Evolutionary conservation across 1,140 invertebrate species (phyloP).

Genomic region (Armadillidium nasatum): DNA sequence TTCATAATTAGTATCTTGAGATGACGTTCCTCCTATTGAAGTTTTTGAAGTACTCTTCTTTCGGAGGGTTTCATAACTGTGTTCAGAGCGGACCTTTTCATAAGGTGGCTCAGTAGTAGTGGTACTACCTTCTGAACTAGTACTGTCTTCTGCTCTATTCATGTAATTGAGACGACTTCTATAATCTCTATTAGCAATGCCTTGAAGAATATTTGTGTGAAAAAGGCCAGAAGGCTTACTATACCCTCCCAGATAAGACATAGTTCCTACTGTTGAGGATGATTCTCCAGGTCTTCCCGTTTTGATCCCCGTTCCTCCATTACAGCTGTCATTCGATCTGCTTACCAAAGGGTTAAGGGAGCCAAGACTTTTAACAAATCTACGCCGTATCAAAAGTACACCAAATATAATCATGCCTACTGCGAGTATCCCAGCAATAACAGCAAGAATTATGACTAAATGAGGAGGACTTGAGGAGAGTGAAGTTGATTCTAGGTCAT

Average conservation of each 20-base stretch:
- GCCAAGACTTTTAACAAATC: slow-evolving; percentile 28
- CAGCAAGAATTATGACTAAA: slow-evolving; percentile 35
- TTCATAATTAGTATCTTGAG: slow-evolving; percentile 25
- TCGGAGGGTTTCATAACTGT: slow-evolving; percentile 42
- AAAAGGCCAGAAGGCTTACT: slow-evolving; percentile 17
- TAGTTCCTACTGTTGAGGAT: not conserved
- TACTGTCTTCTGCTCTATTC: slow-evolving; percentile 28
- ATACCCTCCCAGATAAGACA: not conserved
- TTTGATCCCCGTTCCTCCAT: slow-evolving; percentile 21
- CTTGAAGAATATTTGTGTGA: slow-evolving; percentile 28
- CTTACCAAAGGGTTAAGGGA: slow-evolving; percentile 32
- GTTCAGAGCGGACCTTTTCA: slow-evolving; percentile 39
- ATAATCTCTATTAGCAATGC: not conserved
- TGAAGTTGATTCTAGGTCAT: slow-evolving; percentile 23
- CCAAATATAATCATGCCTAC: slow-evolving; percentile 36
- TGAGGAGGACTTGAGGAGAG: slow-evolving; percentile 18
- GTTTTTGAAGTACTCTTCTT: slow-evolving; percentile 14
- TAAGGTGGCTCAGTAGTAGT: slow-evolving; percentile 35
- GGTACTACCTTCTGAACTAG: slow-evolving; percentile 28
- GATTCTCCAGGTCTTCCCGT: slow-evolving; percentile 20
- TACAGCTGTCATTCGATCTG: slow-evolving; percentile 25
- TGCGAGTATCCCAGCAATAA: slow-evolving; percentile 38
- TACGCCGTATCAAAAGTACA: slow-evolving; percentile 30
- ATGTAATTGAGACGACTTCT: slow-evolving; percentile 22
- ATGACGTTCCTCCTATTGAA: not conserved